A percentile compares a stretch with the other conserved stretches of the same genome.
phyloP scores from a whole-genome alignment of 2,888 invertebrate genomes.

The Platerodrilus igneus region DNA sequence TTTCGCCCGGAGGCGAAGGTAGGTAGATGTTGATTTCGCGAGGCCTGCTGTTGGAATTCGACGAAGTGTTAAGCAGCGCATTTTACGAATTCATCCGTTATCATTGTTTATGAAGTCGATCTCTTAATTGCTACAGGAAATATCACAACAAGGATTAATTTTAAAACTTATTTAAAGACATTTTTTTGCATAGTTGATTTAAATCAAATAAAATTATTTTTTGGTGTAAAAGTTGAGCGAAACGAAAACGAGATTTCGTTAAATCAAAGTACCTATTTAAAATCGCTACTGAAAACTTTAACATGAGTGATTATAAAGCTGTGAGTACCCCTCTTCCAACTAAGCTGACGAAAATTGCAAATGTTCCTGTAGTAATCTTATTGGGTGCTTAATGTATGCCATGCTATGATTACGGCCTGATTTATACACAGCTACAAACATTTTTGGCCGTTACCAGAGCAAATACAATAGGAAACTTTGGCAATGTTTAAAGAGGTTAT shows the following conservation, averaged over 20 bases:
- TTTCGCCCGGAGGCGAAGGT: no score
- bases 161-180: conserved; percentile 26
- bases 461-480: conserved; percentile 8
- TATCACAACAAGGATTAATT: conserved; percentile 15
- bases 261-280: conserved; percentile 23
- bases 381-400: conserved; percentile 11
- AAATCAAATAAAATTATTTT: conserved; percentile 23
- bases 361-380: no score
- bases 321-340: conserved; percentile 1
- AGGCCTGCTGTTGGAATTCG: no score
- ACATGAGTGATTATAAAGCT: conserved; percentile 26
- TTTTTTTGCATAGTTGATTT: conserved; percentile 28
- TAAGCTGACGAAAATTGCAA: no score
- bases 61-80: no score
- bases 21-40: no score
- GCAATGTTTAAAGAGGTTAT: conserved; percentile 14
- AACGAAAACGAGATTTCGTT: conserved; percentile 13
- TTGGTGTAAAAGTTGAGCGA: conserved; percentile 25
- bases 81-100: no score
- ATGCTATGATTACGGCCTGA: conserved; percentile 8
- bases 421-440: background rate
- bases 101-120: conserved; percentile 28
- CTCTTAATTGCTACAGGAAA: conserved; percentile 13
- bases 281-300: conserved; percentile 26
- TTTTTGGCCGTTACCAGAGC: conserved; percentile 12